A percentile compares a stretch with the other conserved stretches of the same genome.
These are phyloP conservation scores for Darwinula stevensoni DNA, from an alignment of 2,888 invertebrate genomes.

Conservation along the genomic window DNA sequence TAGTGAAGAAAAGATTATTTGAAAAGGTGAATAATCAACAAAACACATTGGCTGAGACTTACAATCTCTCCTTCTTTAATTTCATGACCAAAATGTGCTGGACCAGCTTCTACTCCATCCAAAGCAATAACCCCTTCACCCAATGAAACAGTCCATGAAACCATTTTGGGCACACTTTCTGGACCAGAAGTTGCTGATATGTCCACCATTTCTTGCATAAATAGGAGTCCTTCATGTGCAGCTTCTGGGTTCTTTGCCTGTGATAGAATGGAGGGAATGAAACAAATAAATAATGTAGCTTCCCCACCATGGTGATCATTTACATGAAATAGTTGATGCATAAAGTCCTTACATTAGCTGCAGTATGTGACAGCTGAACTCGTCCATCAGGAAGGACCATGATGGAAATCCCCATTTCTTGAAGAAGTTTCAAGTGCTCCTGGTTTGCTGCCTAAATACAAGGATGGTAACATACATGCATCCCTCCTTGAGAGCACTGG, in stretches of 20 bases:
- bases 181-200: conserved; percentile 10
- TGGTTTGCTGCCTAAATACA: conserved; percentile 46
- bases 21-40: too few relatives aligned
- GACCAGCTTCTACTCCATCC: conserved; percentile 35
- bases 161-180: conserved; percentile 24
- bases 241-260: conserved; percentile 58
- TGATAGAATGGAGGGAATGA: conserved; percentile 3
- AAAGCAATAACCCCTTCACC: conserved; percentile 6
- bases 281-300: not conserved
- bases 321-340: too few relatives aligned
- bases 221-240: conserved; percentile 67
- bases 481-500: too few relatives aligned
- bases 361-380: conserved; percentile 55
- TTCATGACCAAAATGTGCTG: conserved; percentile 64
- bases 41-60: too few relatives aligned
- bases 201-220: conserved; percentile 81
- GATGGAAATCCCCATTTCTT: conserved; percentile 83
- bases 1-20: too few relatives aligned
- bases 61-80: conserved; percentile 26
- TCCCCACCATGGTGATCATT: conserved; percentile 10
- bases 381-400: conserved; percentile 61
- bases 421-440: conserved; percentile 54
- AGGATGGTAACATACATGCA: too few relatives aligned
- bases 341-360: conserved; percentile 48
- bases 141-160: conserved; percentile 18